Conservation (phyloP, 2,113 vertebrate genomes). For the Rhegmatorhina hoffmannsi region DNA sequence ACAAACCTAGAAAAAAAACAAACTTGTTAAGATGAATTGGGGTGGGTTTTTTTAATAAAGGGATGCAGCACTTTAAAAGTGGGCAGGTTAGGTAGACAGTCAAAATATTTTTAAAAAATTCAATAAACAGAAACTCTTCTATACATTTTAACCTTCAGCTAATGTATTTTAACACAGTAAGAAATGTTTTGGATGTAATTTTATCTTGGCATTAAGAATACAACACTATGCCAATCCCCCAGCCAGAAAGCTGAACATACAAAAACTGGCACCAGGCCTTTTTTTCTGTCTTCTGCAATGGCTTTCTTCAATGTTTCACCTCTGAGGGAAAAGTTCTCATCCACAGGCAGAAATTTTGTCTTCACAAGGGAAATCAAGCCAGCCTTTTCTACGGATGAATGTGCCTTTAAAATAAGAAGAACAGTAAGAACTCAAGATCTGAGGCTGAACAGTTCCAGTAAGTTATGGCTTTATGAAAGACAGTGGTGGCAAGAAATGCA, state of each 20-base stretch:
- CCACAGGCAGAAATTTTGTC: conserved; percentile 88
- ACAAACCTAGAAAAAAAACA: conserved; percentile 80
- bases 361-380: conserved; percentile 94
- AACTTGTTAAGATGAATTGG: background rate
- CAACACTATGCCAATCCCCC: background rate
- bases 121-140: background rate
- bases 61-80: background rate
- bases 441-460: background rate
- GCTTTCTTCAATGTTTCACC: conserved; percentile 86
- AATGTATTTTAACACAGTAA: background rate
- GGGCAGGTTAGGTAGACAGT: background rate
- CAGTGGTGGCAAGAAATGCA: background rate
- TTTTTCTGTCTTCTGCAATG: conserved; percentile 85
- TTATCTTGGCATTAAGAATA: background rate
- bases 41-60: background rate
- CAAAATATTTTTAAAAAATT: background rate
- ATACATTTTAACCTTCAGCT: background rate
- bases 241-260: conserved; percentile 74
- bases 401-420: conserved; percentile 78
- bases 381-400: conserved; percentile 96
- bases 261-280: conserved; percentile 89
- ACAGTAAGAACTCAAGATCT: background rate
- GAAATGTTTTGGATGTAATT: background rate
- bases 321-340: conserved; percentile 87
- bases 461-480: background rate